Evolutionary conservation across 2,888 invertebrate species (phyloP).

Genomic region (Philereme transversata): DNA sequence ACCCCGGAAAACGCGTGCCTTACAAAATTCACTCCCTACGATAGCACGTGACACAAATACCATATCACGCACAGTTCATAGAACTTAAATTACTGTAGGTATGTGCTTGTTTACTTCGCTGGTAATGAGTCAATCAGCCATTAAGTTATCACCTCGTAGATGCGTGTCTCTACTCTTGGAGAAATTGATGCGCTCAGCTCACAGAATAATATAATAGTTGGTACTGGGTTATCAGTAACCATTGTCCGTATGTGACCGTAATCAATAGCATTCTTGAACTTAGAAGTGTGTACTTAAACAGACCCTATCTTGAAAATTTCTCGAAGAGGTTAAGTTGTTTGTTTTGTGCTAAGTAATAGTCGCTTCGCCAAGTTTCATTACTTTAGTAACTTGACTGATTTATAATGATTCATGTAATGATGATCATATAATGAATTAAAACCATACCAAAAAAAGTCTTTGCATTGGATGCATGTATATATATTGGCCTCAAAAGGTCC

Average conservation of each 20-base stretch:
- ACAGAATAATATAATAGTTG: constrained; percentile 34
- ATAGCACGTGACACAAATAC: constrained; percentile 78
- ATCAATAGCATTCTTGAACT: constrained; percentile 72
- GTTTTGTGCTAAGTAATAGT: no score
- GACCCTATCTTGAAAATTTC: constrained; percentile 18
- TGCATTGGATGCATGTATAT: no score
- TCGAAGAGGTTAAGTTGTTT: not conserved
- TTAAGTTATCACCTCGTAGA: constrained; percentile 67
- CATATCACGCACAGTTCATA: constrained; percentile 74
- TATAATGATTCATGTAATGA: no score
- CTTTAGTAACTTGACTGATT: no score
- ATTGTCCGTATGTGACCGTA: constrained; percentile 61
- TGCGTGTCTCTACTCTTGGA: constrained; percentile 54
- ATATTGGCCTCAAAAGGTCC: no score
- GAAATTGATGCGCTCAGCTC: constrained; percentile 63
- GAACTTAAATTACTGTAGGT: constrained; percentile 65
- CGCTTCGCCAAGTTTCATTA: no score
- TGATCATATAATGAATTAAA: no score
- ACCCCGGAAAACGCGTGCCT: constrained; percentile 65
- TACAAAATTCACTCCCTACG: constrained; percentile 69
- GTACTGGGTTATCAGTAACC: constrained; percentile 58
- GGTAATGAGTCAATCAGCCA: constrained; percentile 66
- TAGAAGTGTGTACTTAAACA: constrained; percentile 54
- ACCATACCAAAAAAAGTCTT: no score
- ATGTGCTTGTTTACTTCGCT: constrained; percentile 58